Percentiles rank a stretch among this genome's conserved stretches.
Evolutionary conservation across 2,888 invertebrate genomes (phyloP).

Genomic region (Chouioia cunea): DNA sequence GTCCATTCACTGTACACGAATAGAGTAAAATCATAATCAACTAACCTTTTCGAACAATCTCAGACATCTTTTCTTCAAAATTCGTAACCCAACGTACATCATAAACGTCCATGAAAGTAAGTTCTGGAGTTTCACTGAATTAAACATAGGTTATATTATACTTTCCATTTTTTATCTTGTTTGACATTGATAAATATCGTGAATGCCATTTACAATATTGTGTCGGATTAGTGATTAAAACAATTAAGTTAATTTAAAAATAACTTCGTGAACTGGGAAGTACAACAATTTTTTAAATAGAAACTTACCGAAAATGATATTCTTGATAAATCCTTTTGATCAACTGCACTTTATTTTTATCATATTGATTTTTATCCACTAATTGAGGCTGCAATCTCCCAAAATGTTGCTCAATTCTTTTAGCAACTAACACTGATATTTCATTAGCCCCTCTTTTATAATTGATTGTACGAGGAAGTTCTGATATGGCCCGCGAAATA

Average conservation of each 20-base stretch:
- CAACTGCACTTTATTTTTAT: conserved; percentile 72
- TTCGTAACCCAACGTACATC: conserved; percentile 67
- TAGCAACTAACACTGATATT: conserved; percentile 71
- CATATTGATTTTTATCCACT: conserved; percentile 78
- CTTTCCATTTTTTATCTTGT: background rate
- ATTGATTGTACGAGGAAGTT: conserved; percentile 74
- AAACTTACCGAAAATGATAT: conserved; percentile 74
- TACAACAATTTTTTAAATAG: conserved; percentile 26
- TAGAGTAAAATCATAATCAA: conserved; percentile 39
- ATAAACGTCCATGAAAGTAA: conserved; percentile 68
- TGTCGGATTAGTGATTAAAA: background rate
- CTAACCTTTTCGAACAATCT: conserved; percentile 64
- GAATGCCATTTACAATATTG: too few relatives aligned
- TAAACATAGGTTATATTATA: conserved; percentile 7
- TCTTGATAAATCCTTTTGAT: conserved; percentile 77
- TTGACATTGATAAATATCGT: background rate
- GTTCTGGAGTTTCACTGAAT: conserved; percentile 68
- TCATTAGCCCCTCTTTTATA: conserved; percentile 68
- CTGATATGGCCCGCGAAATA: conserved; percentile 73
- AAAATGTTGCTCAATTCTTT: conserved; percentile 81
- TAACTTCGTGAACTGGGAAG: conserved; percentile 17
- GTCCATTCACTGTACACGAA: background rate
- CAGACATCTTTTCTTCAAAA: conserved; percentile 66
- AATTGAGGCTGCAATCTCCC: conserved; percentile 79
- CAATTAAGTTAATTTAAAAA: conserved; percentile 4